A percentile compares a stretch with the other conserved stretches of the same genome.
Conservation (phyloP, 2,113 vertebrate species). For the Ifrita kowaldi region DNA sequence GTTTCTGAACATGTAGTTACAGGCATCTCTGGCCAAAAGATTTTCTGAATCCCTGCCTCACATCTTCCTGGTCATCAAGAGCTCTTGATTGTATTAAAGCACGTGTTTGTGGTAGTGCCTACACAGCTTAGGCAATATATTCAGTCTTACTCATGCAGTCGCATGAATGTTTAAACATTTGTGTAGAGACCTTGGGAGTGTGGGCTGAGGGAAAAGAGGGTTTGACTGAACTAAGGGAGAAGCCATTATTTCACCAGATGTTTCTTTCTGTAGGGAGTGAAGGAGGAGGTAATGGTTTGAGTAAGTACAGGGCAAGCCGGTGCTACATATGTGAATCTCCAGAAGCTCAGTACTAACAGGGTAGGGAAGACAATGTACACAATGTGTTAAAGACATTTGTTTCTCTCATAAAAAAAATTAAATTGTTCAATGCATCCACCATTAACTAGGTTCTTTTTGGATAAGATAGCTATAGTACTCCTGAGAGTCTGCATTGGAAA, state of each 20-base stretch:
- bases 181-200: not conserved
- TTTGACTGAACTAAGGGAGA: not conserved
- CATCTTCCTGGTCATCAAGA: not conserved
- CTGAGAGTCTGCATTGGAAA: not conserved
- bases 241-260: not conserved
- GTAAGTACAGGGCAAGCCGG: not conserved
- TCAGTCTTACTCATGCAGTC: not conserved
- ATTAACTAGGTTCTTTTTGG: not conserved
- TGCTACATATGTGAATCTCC: not conserved
- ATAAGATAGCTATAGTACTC: not conserved
- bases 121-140: not conserved
- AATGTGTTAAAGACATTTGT: not conserved
- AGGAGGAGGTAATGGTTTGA: not conserved
- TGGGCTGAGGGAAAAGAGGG: not conserved
- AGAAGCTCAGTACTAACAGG: not conserved
- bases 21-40: not conserved
- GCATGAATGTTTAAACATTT: not conserved
- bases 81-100: not conserved
- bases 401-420: not conserved
- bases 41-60: not conserved
- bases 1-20: not conserved
- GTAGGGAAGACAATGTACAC: not conserved
- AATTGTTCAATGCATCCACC: not conserved
- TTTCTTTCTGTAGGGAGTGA: not conserved
- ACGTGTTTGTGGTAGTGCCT: not conserved